Evolutionary conservation across 1,140 invertebrate genomes (phyloP).

Genomic region (Drosophila setifemur): DNA sequence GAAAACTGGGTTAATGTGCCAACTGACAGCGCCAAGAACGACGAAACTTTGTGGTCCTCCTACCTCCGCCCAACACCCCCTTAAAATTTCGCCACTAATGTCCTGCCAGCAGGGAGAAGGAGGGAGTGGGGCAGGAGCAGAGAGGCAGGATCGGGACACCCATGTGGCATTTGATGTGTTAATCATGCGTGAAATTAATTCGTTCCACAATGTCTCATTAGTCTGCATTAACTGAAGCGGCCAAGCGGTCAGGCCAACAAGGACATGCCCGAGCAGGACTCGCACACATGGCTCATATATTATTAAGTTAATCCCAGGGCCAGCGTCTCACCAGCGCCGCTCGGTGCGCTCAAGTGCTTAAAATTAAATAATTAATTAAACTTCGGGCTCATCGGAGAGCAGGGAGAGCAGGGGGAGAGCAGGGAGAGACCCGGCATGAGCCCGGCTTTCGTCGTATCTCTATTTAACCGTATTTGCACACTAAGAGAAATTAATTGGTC

Average conservation of each 20-base stretch:
- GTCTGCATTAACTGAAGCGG: slow-evolving; percentile 73
- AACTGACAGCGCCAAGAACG: slow-evolving; percentile 43
- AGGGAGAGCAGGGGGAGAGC: background rate
- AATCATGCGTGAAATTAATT: slow-evolving; percentile 82
- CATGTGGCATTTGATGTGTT: slow-evolving; percentile 78
- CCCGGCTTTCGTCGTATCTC: slow-evolving; percentile 15
- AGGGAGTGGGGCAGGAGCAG: background rate
- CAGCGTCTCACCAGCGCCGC: slow-evolving; percentile 65
- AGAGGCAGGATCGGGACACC: background rate
- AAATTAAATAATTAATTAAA: slow-evolving; percentile 82
- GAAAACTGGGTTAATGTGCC: slow-evolving; percentile 69
- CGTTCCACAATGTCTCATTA: slow-evolving; percentile 82
- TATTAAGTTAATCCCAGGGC: slow-evolving; percentile 76
- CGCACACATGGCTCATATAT: slow-evolving; percentile 71
- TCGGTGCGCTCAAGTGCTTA: slow-evolving; percentile 77
- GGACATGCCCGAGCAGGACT: slow-evolving; percentile 16
- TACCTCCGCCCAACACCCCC: too few species aligned
- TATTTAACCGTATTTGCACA: slow-evolving; percentile 13
- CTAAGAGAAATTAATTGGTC: background rate
- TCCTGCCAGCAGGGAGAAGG: too few species aligned
- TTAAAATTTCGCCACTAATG: slow-evolving; percentile 37
- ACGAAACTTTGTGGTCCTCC: slow-evolving; percentile 28
- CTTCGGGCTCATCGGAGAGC: slow-evolving; percentile 32
- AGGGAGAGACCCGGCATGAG: background rate
- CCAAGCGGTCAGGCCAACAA: slow-evolving; percentile 54